phyloP scores from a whole-genome alignment of 2,888 invertebrate species.

The Agrotis puta region DNA sequence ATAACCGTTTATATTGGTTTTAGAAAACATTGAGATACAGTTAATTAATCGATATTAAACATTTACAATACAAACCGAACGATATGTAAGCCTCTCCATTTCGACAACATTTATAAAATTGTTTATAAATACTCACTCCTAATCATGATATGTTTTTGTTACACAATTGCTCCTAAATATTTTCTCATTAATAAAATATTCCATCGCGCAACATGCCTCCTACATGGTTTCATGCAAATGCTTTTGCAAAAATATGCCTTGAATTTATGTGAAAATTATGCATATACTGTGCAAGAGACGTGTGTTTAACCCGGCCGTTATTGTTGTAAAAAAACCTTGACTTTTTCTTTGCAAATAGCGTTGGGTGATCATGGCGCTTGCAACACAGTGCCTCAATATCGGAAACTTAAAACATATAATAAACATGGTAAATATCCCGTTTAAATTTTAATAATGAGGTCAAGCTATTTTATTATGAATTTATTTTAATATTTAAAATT shows the following conservation, averaged over 20 bases:
- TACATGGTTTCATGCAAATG: slow-evolving; percentile 35
- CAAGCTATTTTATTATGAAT: no score
- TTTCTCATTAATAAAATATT: slow-evolving; percentile 54
- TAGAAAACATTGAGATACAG: slow-evolving; percentile 49
- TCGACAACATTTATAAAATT: slow-evolving; percentile 83
- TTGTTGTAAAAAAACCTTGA: neutral
- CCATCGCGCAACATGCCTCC: slow-evolving; percentile 54
- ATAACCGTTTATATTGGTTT: slow-evolving; percentile 25
- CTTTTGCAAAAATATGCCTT: slow-evolving; percentile 10
- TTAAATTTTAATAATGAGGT: no score
- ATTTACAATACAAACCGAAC: slow-evolving; percentile 55
- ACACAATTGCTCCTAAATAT: slow-evolving; percentile 74
- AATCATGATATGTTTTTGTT: slow-evolving; percentile 89
- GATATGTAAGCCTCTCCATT: slow-evolving; percentile 45
- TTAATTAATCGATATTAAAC: slow-evolving; percentile 43
- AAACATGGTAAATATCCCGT: no score
- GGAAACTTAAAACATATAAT: no score
- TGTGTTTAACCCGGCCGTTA: slow-evolving; percentile 10
- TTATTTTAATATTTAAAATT: no score
- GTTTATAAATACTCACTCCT: slow-evolving; percentile 84
- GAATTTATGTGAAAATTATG: slow-evolving; percentile 35
- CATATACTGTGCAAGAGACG: slow-evolving; percentile 34
- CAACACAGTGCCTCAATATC: no score
- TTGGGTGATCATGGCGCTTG: no score
- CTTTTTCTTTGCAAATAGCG: neutral